These are phyloP conservation scores for Goniozus legneri DNA, from an alignment of 1,140 invertebrate species.

Conservation along the genomic window DNA sequence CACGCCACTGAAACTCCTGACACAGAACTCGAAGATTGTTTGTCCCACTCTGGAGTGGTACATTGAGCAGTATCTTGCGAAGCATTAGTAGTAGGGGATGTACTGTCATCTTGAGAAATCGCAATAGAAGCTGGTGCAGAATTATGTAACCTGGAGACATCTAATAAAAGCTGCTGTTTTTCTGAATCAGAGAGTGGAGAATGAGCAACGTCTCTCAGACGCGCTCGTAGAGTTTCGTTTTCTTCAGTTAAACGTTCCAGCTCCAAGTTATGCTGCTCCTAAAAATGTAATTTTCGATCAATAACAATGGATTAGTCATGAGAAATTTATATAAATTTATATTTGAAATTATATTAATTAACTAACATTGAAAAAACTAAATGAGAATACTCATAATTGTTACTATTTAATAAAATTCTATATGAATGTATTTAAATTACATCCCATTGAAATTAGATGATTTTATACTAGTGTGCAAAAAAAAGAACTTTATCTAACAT, in stretches of 20 bases:
- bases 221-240: slow-evolving; percentile 68
- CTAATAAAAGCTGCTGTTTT: slow-evolving; percentile 71
- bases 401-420: no score
- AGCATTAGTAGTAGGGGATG: slow-evolving; percentile 36
- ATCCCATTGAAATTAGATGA: no score
- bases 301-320: no score
- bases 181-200: slow-evolving; percentile 78
- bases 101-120: slow-evolving; percentile 46
- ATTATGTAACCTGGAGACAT: slow-evolving; percentile 64
- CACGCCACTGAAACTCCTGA: slow-evolving; percentile 90
- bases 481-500: no score
- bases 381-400: no score
- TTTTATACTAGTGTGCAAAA: no score
- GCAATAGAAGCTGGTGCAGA: slow-evolving; percentile 63
- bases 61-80: slow-evolving; percentile 61
- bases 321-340: no score
- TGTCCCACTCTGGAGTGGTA: slow-evolving; percentile 81
- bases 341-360: no score
- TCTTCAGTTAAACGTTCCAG: slow-evolving; percentile 67
- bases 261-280: slow-evolving; percentile 64
- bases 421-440: no score
- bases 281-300: no score
- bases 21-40: slow-evolving; percentile 76
- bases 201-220: slow-evolving; percentile 72
- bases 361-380: no score